phyloP scores from a whole-genome alignment of 2,888 invertebrate genomes.

The Ormyrus nitidulus region DNA sequence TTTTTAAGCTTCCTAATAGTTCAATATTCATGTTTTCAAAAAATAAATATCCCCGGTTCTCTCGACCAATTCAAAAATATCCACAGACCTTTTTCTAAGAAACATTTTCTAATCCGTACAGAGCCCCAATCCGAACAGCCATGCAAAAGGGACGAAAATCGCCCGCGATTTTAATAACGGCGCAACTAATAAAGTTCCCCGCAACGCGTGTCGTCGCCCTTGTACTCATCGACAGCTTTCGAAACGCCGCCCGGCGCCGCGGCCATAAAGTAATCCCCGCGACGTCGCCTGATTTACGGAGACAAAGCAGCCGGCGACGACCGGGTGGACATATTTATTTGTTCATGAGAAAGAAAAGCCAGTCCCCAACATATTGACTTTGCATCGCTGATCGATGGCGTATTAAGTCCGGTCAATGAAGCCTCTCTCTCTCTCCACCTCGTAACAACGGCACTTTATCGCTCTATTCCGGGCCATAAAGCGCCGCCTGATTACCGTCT shows the following conservation, averaged over 20 bases:
- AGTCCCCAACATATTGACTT: not conserved
- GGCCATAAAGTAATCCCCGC: not conserved
- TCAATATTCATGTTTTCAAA: too few species aligned
- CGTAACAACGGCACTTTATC: constrained; percentile 50
- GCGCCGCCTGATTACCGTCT: constrained; percentile 53
- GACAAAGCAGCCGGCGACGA: not conserved
- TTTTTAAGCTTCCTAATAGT: too few species aligned
- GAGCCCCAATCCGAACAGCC: too few species aligned
- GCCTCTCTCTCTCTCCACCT: not conserved
- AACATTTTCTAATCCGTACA: too few species aligned
- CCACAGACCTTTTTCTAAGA: too few species aligned
- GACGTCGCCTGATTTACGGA: constrained; percentile 13
- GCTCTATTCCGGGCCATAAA: constrained; percentile 57
- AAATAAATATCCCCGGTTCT: too few species aligned
- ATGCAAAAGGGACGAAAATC: too few species aligned
- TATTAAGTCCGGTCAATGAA: not conserved
- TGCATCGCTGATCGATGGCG: constrained; percentile 7
- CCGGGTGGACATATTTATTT: constrained; percentile 17
- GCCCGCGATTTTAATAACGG: too few species aligned
- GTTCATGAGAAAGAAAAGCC: not conserved
- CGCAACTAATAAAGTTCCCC: too few species aligned
- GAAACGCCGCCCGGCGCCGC: not conserved
- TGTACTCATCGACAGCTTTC: not conserved
- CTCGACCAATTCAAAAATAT: too few species aligned
- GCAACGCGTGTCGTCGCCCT: too few species aligned